These are phyloP conservation scores for Prinia subflava DNA, from an alignment of 2,113 vertebrate species.

Conservation along the genomic window DNA sequence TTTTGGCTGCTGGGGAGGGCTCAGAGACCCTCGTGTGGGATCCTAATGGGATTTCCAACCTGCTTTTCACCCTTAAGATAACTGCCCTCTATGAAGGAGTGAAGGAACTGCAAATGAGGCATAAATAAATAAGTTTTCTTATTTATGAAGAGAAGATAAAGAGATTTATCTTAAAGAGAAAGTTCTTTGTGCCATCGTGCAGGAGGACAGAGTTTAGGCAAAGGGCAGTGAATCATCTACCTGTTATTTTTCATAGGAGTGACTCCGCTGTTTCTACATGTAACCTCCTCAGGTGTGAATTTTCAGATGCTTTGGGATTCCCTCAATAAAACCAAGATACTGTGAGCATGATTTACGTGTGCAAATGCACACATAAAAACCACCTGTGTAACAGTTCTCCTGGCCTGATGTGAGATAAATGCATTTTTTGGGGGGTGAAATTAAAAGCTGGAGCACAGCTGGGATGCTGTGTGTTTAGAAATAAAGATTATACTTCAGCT, in stretches of 20 bases:
- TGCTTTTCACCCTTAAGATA: background rate
- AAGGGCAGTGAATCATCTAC: background rate
- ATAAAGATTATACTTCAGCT: background rate
- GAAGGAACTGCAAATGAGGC: background rate
- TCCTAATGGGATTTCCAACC: background rate
- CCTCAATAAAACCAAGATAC: background rate
- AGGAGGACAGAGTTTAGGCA: background rate
- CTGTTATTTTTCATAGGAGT: background rate
- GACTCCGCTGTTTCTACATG: background rate
- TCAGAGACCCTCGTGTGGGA: background rate
- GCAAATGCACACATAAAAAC: background rate
- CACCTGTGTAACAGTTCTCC: background rate
- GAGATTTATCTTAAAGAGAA: no score
- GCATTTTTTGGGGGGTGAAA: background rate
- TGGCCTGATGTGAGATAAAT: background rate
- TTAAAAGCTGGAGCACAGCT: background rate
- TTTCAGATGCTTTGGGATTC: background rate
- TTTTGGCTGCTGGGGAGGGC: background rate
- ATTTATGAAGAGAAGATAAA: no score
- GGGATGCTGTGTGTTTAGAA: background rate
- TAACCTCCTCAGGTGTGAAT: background rate
- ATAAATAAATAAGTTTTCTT: background rate
- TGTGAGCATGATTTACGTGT: fast-evolving
- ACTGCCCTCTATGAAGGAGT: background rate
- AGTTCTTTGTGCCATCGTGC: fast-evolving